phyloP scores from a whole-genome alignment of 2,113 vertebrate species.

The Ageneiosus marmoratus region DNA sequence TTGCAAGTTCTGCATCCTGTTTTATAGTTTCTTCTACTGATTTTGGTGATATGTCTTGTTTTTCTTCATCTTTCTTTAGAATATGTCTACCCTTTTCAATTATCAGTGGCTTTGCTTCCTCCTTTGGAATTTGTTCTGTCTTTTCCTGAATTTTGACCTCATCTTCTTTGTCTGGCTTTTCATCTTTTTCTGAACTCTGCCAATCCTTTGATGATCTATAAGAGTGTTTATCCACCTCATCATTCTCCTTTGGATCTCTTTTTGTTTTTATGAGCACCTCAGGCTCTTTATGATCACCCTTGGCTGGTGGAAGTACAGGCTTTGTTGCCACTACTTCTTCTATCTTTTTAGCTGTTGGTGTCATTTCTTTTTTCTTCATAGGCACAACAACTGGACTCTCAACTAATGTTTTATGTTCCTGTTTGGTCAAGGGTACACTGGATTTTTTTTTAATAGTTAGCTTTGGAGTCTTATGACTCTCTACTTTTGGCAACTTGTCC shows the following conservation, averaged over 20 bases:
- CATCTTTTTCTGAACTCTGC: constrained; percentile 5
- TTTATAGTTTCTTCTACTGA: constrained; percentile 40
- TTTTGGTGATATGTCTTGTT: constrained; percentile 44
- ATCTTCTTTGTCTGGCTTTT: constrained; percentile 47
- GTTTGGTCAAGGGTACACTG: constrained; percentile 55
- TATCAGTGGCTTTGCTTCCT: constrained; percentile 36
- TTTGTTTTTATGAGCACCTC: constrained; percentile 42
- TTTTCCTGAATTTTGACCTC: constrained; percentile 34
- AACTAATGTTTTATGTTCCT: constrained; percentile 57
- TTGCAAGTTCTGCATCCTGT: constrained; percentile 51
- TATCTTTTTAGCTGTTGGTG: constrained; percentile 30
- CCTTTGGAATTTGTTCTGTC: constrained; percentile 32
- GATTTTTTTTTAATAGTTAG: constrained; percentile 59
- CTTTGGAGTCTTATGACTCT: constrained; percentile 40
- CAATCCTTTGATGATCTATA: background rate
- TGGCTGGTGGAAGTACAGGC: constrained; percentile 34
- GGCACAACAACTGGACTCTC: constrained; percentile 60
- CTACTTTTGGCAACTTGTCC: constrained; percentile 54
- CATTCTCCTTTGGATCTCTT: constrained; percentile 42
- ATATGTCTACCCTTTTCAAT: constrained; percentile 19
- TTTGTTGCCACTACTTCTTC: constrained; percentile 37
- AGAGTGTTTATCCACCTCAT: constrained; percentile 43
- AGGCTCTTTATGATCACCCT: constrained; percentile 41
- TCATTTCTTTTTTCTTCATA: constrained; percentile 39
- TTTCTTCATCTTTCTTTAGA: constrained; percentile 42